These are phyloP conservation scores for Elaeidobius kamerunicus DNA, from an alignment of 2,888 invertebrate genomes.

Conservation along the genomic window DNA sequence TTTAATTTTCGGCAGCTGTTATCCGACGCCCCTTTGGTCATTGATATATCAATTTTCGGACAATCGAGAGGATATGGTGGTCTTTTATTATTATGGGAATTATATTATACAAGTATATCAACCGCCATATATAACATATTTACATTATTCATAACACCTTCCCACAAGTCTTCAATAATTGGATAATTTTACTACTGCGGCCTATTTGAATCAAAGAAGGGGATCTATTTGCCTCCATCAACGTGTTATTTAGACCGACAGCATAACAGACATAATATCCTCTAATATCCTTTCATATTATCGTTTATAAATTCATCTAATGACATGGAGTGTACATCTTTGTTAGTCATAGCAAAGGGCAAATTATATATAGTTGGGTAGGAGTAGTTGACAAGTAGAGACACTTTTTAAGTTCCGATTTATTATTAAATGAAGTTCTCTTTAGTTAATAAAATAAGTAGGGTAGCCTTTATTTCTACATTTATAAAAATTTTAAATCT, in stretches of 20 bases:
- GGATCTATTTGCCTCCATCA: not conserved
- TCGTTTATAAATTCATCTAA: not conserved
- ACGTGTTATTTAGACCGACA: not conserved
- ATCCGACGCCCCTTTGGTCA: constrained; percentile 32
- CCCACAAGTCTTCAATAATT: constrained; percentile 15
- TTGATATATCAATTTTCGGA: constrained; percentile 36
- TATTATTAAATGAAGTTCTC: too few relatives aligned
- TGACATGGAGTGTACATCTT: not conserved
- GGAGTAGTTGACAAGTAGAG: too few relatives aligned
- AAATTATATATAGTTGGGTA: not conserved
- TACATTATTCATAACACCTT: not conserved
- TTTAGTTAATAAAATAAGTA: too few relatives aligned
- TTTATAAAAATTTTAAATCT: too few relatives aligned
- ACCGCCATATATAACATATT: too few relatives aligned
- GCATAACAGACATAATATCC: not conserved
- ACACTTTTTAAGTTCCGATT: too few relatives aligned
- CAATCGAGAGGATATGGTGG: not conserved
- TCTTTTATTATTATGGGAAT: too few relatives aligned
- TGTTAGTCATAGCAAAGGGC: not conserved
- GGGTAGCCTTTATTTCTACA: too few relatives aligned
- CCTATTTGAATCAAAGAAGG: not conserved
- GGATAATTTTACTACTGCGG: constrained; percentile 15
- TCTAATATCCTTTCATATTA: too few relatives aligned
- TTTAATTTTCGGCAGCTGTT: constrained; percentile 33
- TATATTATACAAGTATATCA: too few relatives aligned